These are phyloP conservation scores for Rhagophthalmus giganteus DNA, from an alignment of 2,888 invertebrate species.

Conservation along the genomic window DNA sequence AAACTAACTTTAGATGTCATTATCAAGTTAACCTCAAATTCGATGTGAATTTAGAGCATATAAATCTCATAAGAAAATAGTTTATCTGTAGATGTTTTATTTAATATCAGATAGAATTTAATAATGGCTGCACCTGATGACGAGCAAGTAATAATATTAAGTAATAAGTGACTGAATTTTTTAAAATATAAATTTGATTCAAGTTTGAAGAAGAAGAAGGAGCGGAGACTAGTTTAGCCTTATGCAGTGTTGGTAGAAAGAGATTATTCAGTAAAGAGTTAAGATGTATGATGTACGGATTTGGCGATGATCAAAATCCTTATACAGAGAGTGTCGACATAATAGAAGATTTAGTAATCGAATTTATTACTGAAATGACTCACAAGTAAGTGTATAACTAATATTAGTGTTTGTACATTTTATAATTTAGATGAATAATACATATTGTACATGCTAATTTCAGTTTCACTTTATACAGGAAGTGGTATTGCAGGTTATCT, in stretches of 20 bases:
- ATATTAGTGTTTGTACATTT: slow-evolving; percentile 5
- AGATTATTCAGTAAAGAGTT: slow-evolving; percentile 89
- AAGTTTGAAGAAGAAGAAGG: slow-evolving; percentile 70
- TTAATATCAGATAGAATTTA: background rate
- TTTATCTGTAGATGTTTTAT: too few relatives aligned
- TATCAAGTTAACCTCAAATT: background rate
- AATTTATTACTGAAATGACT: slow-evolving; percentile 95
- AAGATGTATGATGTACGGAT: slow-evolving; percentile 99
- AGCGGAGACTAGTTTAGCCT: slow-evolving; percentile 68
- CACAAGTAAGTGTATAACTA: slow-evolving; percentile 67
- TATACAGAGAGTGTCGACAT: slow-evolving; percentile 98
- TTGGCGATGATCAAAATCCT: slow-evolving; percentile 99
- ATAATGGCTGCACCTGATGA: slow-evolving; percentile 22
- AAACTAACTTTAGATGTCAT: too few relatives aligned
- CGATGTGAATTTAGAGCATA: background rate
- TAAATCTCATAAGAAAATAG: too few relatives aligned
- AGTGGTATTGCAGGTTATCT: too few relatives aligned
- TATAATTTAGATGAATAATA: background rate
- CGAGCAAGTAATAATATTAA: slow-evolving; percentile 25
- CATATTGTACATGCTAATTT: too few relatives aligned
- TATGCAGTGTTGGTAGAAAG: slow-evolving; percentile 68
- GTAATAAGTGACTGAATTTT: too few relatives aligned
- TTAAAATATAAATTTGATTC: slow-evolving; percentile 31
- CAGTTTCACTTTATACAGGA: too few relatives aligned
- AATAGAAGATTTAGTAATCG: slow-evolving; percentile 95